These are phyloP conservation scores for Cotesia typhae DNA, from an alignment of 1,140 invertebrate genomes.

Conservation along the genomic window DNA sequence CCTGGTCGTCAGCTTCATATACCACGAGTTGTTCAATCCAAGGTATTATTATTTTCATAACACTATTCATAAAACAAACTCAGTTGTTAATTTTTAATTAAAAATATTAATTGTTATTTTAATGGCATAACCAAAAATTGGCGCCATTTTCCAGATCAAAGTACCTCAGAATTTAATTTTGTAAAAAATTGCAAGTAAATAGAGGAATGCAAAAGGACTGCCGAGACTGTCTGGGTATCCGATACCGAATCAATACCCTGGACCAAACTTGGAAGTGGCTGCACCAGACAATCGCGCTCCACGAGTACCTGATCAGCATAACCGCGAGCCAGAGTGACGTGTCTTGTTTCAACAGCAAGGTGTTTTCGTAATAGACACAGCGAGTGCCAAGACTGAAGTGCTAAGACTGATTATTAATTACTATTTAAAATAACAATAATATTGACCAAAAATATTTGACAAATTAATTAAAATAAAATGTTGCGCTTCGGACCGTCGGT, in stretches of 20 bases:
- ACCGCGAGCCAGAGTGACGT: slow-evolving; percentile 76
- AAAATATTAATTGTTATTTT: too few species aligned
- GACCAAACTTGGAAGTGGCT: slow-evolving; percentile 94
- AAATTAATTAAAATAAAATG: too few species aligned
- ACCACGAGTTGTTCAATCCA: slow-evolving; percentile 17
- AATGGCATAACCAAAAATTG: too few species aligned
- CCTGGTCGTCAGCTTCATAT: slow-evolving; percentile 23
- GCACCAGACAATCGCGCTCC: slow-evolving; percentile 85
- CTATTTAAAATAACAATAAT: background rate
- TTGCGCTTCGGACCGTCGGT: slow-evolving; percentile 32
- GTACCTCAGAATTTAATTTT: too few species aligned
- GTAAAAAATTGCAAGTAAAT: background rate
- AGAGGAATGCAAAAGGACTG: slow-evolving; percentile 82
- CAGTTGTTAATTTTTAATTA: too few species aligned
- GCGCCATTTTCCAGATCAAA: too few species aligned
- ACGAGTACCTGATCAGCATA: slow-evolving; percentile 84
- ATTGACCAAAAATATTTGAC: too few species aligned
- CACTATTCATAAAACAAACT: too few species aligned
- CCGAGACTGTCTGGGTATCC: slow-evolving; percentile 85
- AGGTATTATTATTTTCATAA: background rate
- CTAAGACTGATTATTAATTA: background rate
- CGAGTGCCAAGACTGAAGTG: slow-evolving; percentile 6
- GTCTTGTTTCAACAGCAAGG: slow-evolving; percentile 39
- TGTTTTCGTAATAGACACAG: slow-evolving; percentile 46
- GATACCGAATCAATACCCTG: slow-evolving; percentile 82